Evolutionary conservation across 2,797 vertebrate genomes (phyloP).

Genomic region (Sebastes baramenuke): DNA sequence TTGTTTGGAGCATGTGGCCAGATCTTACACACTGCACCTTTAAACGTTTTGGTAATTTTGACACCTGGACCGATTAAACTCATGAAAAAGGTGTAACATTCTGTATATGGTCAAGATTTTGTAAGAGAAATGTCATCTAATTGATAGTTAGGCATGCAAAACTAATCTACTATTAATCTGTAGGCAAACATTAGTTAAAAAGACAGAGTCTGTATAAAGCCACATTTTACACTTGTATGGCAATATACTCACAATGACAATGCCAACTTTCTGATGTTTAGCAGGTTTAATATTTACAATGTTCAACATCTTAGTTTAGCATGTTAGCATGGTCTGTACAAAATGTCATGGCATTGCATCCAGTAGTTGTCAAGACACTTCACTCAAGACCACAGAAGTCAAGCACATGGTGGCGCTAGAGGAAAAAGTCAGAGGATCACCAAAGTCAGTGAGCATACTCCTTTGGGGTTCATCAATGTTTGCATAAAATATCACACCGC

Average conservation of each 20-base stretch:
- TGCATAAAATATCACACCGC: not conserved
- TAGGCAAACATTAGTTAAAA: not conserved
- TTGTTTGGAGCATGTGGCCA: too few species aligned
- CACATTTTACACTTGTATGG: too few species aligned
- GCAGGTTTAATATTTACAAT: not conserved
- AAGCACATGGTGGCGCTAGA: not conserved
- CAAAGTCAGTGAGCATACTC: not conserved
- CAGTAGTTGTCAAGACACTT: not conserved
- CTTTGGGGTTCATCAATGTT: not conserved
- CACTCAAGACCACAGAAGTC: not conserved
- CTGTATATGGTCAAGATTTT: not conserved
- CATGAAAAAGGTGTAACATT: too few species aligned
- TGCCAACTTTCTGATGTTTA: not conserved
- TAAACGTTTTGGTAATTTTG: too few species aligned
- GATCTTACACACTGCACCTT: too few species aligned
- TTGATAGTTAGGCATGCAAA: not conserved
- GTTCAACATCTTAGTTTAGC: not conserved
- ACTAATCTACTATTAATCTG: not conserved
- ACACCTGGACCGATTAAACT: rapidly evolving
- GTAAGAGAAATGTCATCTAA: not conserved
- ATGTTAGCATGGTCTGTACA: not conserved
- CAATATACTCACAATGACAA: not conserved
- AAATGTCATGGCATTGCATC: not conserved
- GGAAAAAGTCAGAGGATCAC: not conserved
- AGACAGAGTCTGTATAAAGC: not conserved